phyloP scores from a whole-genome alignment of 2,888 invertebrate genomes.

The Cheilosia grossa region DNA sequence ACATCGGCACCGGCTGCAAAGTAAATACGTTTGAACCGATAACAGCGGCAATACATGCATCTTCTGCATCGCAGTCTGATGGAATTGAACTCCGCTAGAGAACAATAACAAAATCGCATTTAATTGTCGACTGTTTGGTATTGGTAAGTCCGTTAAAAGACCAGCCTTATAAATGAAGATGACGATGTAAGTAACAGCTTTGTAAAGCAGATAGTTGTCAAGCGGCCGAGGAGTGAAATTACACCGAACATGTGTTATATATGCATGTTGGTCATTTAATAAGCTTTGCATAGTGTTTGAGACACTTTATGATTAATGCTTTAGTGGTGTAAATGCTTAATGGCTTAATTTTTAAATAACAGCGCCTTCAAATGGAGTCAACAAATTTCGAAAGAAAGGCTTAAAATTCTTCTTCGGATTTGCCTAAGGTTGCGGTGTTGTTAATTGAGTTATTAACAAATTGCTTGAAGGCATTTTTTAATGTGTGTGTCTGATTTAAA shows the following conservation, averaged over 20 bases:
- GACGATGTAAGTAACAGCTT: constrained; percentile 2
- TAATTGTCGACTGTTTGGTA: not conserved
- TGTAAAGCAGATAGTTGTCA: not conserved
- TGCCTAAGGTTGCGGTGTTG: constrained; percentile 2
- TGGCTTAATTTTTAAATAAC: constrained; percentile 10
- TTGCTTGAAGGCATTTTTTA: not conserved
- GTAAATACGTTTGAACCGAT: not conserved
- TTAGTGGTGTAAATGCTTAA: constrained; percentile 1
- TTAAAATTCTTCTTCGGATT: constrained; percentile 31
- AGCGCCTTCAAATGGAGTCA: not conserved
- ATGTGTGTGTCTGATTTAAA: not conserved
- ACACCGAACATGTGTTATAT: not conserved
- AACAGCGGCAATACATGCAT: constrained; percentile 4
- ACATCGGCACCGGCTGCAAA: not conserved
- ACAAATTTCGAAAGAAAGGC: not conserved
- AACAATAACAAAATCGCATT: not conserved
- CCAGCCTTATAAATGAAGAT: not conserved
- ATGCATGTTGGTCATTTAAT: not conserved
- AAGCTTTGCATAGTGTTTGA: not conserved
- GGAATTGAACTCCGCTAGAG: not conserved
- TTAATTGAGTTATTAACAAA: constrained; percentile 17
- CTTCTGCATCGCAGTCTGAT: not conserved
- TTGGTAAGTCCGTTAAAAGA: not conserved
- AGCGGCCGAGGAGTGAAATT: constrained; percentile 13
- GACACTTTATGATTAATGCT: constrained; percentile 9